Conservation (phyloP, 2,113 vertebrate species). For the Psittacara wagleri region DNA sequence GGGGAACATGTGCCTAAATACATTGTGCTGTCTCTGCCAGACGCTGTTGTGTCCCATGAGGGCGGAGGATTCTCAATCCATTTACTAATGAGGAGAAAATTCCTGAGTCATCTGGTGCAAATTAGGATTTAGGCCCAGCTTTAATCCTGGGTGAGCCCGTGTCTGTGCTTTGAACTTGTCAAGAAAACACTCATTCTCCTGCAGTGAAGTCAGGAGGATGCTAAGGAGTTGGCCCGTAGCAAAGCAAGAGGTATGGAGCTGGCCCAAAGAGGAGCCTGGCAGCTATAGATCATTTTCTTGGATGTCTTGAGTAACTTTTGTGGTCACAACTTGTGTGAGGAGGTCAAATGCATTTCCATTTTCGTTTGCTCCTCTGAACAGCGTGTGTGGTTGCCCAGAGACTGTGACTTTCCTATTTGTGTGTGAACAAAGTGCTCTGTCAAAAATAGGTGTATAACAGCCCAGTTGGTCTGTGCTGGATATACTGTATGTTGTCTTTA, state of each 20-base stretch:
- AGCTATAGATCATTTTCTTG: background rate
- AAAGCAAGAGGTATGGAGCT: background rate
- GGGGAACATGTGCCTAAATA: background rate
- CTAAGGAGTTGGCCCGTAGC: background rate
- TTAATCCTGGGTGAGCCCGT: background rate
- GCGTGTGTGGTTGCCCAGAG: background rate
- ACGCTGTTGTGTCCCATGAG: background rate
- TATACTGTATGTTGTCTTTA: background rate
- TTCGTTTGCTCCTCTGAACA: background rate
- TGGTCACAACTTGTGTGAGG: background rate
- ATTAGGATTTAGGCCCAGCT: background rate
- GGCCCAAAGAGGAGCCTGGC: background rate
- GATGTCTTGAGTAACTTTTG: background rate
- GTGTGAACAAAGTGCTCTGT: background rate
- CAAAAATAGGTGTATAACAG: background rate
- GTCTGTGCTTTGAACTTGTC: background rate
- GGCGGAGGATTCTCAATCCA: background rate
- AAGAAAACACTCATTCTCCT: background rate
- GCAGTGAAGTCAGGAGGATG: background rate
- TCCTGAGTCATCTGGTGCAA: slow-evolving; percentile 23
- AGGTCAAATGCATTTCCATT: background rate
- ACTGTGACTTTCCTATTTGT: background rate
- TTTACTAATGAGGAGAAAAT: background rate
- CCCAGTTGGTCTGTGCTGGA: accelerated
- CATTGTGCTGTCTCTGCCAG: background rate